Conservation (phyloP, 2,113 vertebrate genomes). For the Neogobius melanostomus region DNA sequence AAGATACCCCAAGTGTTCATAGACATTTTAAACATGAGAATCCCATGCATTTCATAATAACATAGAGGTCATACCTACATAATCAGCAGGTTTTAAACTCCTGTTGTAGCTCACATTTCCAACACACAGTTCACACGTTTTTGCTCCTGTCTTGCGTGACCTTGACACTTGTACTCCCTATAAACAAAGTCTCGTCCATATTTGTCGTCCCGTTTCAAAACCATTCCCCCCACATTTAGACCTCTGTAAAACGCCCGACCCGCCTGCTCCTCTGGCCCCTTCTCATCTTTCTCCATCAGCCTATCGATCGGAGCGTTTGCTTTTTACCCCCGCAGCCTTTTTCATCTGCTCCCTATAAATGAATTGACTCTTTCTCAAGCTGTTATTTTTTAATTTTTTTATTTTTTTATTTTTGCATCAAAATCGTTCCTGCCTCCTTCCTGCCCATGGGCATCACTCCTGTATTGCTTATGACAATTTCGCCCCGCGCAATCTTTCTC, state of each 20-base stretch:
- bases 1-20: no score
- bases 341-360: slow-evolving; percentile 24
- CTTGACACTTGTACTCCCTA: slow-evolving; percentile 23
- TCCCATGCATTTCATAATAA: not conserved
- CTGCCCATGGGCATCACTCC: slow-evolving; percentile 13
- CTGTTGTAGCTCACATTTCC: not conserved
- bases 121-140: not conserved
- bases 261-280: slow-evolving; percentile 9
- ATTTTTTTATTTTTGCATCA: not conserved
- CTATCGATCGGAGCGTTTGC: slow-evolving; percentile 31
- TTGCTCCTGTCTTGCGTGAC: slow-evolving; percentile 14
- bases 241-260: not conserved
- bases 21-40: not conserved
- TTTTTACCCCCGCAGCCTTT: slow-evolving; percentile 5
- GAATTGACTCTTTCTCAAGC: slow-evolving; percentile 12
- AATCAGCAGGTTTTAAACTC: no score
- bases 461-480: slow-evolving; percentile 46
- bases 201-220: slow-evolving; percentile 12
- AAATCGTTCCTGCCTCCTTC: not conserved
- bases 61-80: no score
- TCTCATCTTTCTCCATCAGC: slow-evolving; percentile 44
- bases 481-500: not conserved
- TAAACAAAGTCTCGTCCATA: not conserved
- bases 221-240: slow-evolving; percentile 4
- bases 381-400: not conserved